Conservation (phyloP, 2,797 vertebrate species). For the Antennarius maculatus region DNA sequence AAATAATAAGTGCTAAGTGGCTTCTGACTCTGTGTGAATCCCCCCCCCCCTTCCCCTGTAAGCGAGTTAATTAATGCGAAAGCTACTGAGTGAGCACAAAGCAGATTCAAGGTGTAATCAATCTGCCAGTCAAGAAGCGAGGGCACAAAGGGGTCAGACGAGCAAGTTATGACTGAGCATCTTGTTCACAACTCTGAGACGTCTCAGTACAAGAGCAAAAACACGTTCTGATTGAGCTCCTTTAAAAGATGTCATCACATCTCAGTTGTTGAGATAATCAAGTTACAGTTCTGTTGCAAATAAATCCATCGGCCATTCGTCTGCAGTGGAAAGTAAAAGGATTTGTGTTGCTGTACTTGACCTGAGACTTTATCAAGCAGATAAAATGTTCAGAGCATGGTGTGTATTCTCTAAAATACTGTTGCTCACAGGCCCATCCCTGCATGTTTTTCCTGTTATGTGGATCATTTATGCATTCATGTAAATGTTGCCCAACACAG, state of each 20-base stretch:
- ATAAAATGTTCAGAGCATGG: neutral
- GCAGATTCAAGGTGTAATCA: conserved; percentile 36
- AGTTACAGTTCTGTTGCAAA: neutral
- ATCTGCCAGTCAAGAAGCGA: conserved; percentile 38
- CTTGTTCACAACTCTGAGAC: conserved; percentile 6
- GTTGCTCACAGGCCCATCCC: neutral
- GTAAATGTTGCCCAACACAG: too few relatives aligned
- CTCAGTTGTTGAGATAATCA: too few relatives aligned
- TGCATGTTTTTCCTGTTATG: neutral
- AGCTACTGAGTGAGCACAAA: conserved; percentile 28
- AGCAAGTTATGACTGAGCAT: conserved; percentile 17
- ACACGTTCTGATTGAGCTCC: neutral
- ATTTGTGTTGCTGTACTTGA: neutral
- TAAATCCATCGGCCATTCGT: too few relatives aligned
- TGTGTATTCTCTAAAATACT: neutral
- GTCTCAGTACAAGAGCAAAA: neutral
- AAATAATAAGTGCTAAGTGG: conserved; percentile 37
- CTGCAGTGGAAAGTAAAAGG: too few relatives aligned
- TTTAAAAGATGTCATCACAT: conserved; percentile 5
- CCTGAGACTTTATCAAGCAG: neutral
- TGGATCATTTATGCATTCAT: neutral
- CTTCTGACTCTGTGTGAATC: conserved; percentile 34
- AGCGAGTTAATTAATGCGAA: conserved; percentile 43
- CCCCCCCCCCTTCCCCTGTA: conserved; percentile 33
- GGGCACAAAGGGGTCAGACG: conserved; percentile 8